Evolutionary conservation across 2,113 vertebrate genomes (phyloP).

Genomic region (Psittacula cyanocephala): DNA sequence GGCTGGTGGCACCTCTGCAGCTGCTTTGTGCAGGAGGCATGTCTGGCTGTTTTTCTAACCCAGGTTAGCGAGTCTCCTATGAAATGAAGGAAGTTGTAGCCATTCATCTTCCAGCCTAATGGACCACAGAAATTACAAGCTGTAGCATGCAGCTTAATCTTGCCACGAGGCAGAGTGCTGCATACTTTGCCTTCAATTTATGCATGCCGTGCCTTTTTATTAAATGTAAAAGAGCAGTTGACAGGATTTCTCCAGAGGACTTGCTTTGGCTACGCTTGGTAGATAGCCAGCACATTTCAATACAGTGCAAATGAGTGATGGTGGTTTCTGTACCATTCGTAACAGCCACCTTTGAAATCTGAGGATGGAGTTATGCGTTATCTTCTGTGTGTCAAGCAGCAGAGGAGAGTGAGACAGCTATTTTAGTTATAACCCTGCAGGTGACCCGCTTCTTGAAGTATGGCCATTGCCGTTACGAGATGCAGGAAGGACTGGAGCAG

Average conservation of each 20-base stretch:
- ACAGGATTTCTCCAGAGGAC: conserved; percentile 35
- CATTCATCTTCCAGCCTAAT: conserved; percentile 48
- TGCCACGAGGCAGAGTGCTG: conserved; percentile 55
- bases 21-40: neutral
- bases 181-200: conserved; percentile 54
- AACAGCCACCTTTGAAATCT: neutral
- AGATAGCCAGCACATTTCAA: neutral
- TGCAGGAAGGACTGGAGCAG: neutral
- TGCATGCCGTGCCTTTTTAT: conserved; percentile 53
- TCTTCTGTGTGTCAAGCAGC: neutral
- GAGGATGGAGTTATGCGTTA: neutral
- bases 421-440: conserved; percentile 15
- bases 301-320: neutral
- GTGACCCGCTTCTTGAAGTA: conserved; percentile 18
- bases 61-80: neutral
- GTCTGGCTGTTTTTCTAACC: neutral
- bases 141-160: conserved; percentile 51
- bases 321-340: neutral
- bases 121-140: conserved; percentile 58
- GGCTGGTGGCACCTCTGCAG: neutral
- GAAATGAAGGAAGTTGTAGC: conserved; percentile 28
- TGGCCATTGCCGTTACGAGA: neutral
- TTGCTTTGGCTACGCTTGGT: neutral
- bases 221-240: conserved; percentile 12
- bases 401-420: neutral